A percentile compares a stretch with the other conserved stretches of the same genome.
Evolutionary conservation across 2,113 vertebrate species (phyloP).

Genomic region (Thalassarche chlororhynchos): DNA sequence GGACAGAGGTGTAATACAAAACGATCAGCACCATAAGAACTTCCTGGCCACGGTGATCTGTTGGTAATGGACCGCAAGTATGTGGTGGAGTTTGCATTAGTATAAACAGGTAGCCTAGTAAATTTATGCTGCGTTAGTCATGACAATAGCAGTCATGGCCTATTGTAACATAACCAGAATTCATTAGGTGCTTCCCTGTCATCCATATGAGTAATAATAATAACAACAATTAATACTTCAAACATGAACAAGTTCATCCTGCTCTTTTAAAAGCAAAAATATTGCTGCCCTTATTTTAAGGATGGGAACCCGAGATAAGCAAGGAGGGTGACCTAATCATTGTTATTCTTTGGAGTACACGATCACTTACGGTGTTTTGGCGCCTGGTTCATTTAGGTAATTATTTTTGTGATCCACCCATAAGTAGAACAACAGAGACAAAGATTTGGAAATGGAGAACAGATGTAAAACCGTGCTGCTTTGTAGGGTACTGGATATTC

Average conservation of each 20-base stretch:
- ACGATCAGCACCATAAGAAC: not conserved
- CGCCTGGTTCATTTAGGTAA: constrained; percentile 12
- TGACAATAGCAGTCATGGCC: not conserved
- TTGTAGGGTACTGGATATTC: not conserved
- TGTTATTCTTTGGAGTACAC: not conserved
- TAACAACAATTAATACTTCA: constrained; percentile 43
- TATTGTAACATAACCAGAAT: constrained; percentile 25
- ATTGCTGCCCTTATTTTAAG: constrained; percentile 38
- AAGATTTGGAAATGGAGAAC: constrained; percentile 25
- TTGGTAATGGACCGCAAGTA: not conserved
- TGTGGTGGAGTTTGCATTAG: not conserved
- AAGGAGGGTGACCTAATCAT: constrained; percentile 16
- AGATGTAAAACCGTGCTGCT: not conserved
- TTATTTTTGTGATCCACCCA: constrained; percentile 57
- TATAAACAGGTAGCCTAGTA: not conserved
- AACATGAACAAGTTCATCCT: constrained; percentile 32
- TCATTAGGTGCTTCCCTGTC: constrained; percentile 35
- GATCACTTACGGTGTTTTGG: not conserved
- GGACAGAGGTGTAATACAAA: not conserved
- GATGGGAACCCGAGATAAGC: constrained; percentile 47
- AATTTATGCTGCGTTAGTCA: not conserved
- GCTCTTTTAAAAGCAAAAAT: constrained; percentile 55
- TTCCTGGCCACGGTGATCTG: not conserved
- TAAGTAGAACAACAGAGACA: constrained; percentile 5
- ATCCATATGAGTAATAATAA: constrained; percentile 27